These are phyloP conservation scores for Styela plicata DNA, from an alignment of 23 tunicate genomes.

Conservation along the genomic window DNA sequence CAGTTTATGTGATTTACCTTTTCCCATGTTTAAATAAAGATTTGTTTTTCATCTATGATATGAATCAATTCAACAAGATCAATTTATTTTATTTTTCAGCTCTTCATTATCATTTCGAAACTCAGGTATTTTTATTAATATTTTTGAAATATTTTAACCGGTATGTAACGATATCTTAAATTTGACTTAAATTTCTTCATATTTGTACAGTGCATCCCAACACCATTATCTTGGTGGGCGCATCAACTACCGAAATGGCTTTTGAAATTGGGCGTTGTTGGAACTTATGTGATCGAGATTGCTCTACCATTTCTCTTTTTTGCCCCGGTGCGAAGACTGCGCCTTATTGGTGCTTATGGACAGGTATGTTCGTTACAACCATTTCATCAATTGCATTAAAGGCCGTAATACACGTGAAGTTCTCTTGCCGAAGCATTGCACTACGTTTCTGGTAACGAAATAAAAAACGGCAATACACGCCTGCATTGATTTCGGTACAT, in stretches of 20 bases:
- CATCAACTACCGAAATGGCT: slow-evolving; percentile 82
- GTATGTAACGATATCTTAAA: background rate
- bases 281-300: slow-evolving; percentile 85
- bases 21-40: too few relatives aligned
- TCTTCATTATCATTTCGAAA: slow-evolving; percentile 84
- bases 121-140: slow-evolving; percentile 55
- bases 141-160: slow-evolving; percentile 12
- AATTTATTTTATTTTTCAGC: slow-evolving; percentile 53
- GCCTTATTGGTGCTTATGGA: slow-evolving; percentile 71
- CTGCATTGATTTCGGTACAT: too few relatives aligned
- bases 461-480: too few relatives aligned
- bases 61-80: background rate
- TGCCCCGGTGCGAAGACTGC: slow-evolving; percentile 55
- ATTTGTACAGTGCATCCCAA: slow-evolving; percentile 83
- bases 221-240: slow-evolving; percentile 98
- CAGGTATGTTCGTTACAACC: slow-evolving; percentile 56
- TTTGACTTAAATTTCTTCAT: background rate
- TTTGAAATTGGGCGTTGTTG: slow-evolving; percentile 62
- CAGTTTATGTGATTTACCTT: too few relatives aligned
- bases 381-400: too few relatives aligned
- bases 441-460: too few relatives aligned
- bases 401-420: background rate
- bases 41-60: background rate
- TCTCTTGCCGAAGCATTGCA: too few relatives aligned
- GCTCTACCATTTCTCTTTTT: slow-evolving; percentile 70